Evolutionary conservation across 2,113 vertebrate genomes (phyloP).

Genomic region (Raja brachyura): DNA sequence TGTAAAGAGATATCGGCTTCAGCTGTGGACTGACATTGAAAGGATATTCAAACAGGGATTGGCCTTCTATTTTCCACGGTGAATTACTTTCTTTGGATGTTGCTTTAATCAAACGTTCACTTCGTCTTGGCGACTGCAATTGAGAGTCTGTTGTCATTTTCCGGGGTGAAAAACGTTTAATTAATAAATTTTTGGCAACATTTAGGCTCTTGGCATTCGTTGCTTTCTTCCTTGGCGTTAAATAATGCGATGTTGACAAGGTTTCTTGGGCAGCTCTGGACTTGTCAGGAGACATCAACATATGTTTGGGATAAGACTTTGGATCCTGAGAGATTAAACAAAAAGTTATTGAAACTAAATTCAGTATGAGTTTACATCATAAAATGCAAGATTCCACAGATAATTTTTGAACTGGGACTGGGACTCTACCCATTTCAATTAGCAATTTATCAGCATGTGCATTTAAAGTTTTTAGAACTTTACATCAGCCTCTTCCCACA

Average conservation of each 20-base stretch:
- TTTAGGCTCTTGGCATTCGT: constrained; percentile 42
- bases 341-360: background rate
- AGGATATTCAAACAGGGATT: constrained; percentile 15
- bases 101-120: constrained; percentile 38
- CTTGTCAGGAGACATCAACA: constrained; percentile 38
- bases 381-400: background rate
- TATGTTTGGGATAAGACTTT: constrained; percentile 48
- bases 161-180: constrained; percentile 43
- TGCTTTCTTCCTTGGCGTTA: background rate
- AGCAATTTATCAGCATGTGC: background rate
- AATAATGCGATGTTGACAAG: constrained; percentile 38
- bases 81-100: constrained; percentile 51
- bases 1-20: background rate
- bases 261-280: constrained; percentile 47
- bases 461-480: background rate
- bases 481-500: background rate
- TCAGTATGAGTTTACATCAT: background rate
- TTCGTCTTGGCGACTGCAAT: constrained; percentile 48
- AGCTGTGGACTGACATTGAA: background rate
- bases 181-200: constrained; percentile 42
- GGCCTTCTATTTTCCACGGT: constrained; percentile 41
- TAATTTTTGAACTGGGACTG: background rate
- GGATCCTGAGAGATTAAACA: constrained; percentile 38
- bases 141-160: constrained; percentile 38
- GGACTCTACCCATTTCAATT: background rate